Conservation (phyloP, 2,888 invertebrate genomes). For the Hirtodrosophila alboralis region DNA sequence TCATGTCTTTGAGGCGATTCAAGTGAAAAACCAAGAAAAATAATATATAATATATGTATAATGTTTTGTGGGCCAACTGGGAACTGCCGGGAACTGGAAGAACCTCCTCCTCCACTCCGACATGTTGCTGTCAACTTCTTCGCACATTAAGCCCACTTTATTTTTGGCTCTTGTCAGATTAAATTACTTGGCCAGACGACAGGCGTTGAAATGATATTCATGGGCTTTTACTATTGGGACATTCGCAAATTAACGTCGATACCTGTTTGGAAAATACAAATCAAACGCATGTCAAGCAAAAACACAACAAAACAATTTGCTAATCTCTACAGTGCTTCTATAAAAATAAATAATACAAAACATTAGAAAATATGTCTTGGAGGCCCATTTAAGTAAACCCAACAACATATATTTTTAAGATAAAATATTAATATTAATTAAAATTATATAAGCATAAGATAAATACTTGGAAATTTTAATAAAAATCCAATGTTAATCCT, state of each 20-base stretch:
- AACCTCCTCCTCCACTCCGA: no score
- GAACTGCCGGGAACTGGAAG: slow-evolving; percentile 39
- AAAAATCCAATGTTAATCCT: no score
- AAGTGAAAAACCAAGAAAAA: slow-evolving; percentile 40
- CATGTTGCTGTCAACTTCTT: slow-evolving; percentile 71
- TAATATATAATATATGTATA: slow-evolving; percentile 25
- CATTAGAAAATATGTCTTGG: no score
- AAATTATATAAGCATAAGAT: no score
- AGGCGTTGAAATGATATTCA: slow-evolving; percentile 47
- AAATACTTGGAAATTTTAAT: no score
- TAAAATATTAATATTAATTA: no score
- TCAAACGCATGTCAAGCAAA: slow-evolving; percentile 54
- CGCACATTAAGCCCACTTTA: slow-evolving; percentile 72
- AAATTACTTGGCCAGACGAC: slow-evolving; percentile 68
- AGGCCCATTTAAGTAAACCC: no score
- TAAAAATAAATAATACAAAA: slow-evolving; percentile 3
- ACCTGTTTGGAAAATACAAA: slow-evolving; percentile 38
- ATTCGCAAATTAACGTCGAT: slow-evolving; percentile 50
- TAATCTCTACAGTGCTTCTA: not conserved
- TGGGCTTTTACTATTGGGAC: slow-evolving; percentile 19
- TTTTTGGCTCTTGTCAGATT: slow-evolving; percentile 71
- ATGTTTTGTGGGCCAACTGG: slow-evolving; percentile 32
- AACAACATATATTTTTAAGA: no score
- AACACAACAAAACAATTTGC: slow-evolving; percentile 55
- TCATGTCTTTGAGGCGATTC: slow-evolving; percentile 40